These are phyloP conservation scores for Paramisgurnus dabryanus DNA, from an alignment of 2,113 vertebrate species.

Conservation along the genomic window DNA sequence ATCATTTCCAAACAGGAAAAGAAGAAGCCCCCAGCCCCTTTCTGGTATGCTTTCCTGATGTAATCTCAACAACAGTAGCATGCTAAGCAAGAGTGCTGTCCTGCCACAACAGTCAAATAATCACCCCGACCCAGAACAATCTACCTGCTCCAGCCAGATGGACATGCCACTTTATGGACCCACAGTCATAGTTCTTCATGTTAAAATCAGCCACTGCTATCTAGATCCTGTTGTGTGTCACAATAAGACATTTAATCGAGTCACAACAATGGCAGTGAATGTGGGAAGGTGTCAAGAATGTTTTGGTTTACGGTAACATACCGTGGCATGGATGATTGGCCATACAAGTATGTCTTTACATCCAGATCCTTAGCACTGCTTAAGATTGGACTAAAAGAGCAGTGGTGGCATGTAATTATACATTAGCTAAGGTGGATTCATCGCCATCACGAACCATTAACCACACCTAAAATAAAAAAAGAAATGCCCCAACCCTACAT, in stretches of 20 bases:
- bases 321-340: too few relatives aligned
- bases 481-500: too few relatives aligned
- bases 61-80: slow-evolving; percentile 49
- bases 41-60: slow-evolving; percentile 52
- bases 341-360: too few relatives aligned
- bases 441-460: not conserved
- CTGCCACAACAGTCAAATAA: slow-evolving; percentile 25
- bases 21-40: slow-evolving; percentile 45
- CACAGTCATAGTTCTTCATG: too few relatives aligned
- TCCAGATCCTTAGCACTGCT: too few relatives aligned
- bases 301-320: not conserved
- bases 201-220: too few relatives aligned
- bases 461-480: too few relatives aligned
- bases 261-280: not conserved
- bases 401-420: slow-evolving; percentile 61
- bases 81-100: not conserved
- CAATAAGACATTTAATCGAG: not conserved
- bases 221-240: not conserved
- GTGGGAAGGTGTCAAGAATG: not conserved
- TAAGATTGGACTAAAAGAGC: slow-evolving; percentile 35
- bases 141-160: slow-evolving; percentile 4
- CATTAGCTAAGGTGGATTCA: slow-evolving; percentile 55
- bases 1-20: slow-evolving; percentile 39
- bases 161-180: not conserved
- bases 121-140: slow-evolving; percentile 5